Base-by-base conservation (phyloP, 53 echinoderm and acorn worm species). In the Actinopyga echinites region DNA sequence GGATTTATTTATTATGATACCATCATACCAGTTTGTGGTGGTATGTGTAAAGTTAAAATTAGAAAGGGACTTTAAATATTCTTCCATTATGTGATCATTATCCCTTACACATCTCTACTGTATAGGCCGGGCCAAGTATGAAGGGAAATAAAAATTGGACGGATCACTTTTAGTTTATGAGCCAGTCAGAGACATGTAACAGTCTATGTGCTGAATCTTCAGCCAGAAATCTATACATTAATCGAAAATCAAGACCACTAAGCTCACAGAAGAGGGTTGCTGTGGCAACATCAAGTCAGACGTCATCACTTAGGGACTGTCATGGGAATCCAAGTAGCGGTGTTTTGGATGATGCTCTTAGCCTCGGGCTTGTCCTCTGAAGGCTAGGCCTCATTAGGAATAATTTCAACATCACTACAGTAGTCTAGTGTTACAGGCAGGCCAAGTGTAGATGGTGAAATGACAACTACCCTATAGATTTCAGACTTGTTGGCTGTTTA, bases 251-350 rank as follows among this genome's bases (percentile, higher is more conserved):
- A 71, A 71, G 42, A 24, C 22, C 71, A 42, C 36, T 71, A 42
- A 71, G 71, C 71, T 71, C 71, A 71, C 71, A 71, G 52, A 78
- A 56, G 78, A 23, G 31, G 30, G 78, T 78, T 78, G 78, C 36
- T 56, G 31, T 78, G 30, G 57, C 55, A 52, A 78, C 29, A 33
- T 8, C 10, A 21, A 56, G 57, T 24, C 78, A 54, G 78, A 78
- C 78, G 78, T 78, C 78, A 78, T 78, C 78, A 78, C 32, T 78
- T 56, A 55, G 57, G 52, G 71, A 42, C 71, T 71, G 71, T 44
- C 71, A 23, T 40, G 71, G 71, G 71, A 26, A 66, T 71, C 44
- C 42, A 40, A 71, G 71, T 71, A 40, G 71, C 71, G 24, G 24
- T 38, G 71, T 71, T 71, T 22, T 71, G 71, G 40, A 38, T 33